Base-by-base conservation (phyloP, 2,888 invertebrate genomes). In the Lobophora halterata region DNA sequence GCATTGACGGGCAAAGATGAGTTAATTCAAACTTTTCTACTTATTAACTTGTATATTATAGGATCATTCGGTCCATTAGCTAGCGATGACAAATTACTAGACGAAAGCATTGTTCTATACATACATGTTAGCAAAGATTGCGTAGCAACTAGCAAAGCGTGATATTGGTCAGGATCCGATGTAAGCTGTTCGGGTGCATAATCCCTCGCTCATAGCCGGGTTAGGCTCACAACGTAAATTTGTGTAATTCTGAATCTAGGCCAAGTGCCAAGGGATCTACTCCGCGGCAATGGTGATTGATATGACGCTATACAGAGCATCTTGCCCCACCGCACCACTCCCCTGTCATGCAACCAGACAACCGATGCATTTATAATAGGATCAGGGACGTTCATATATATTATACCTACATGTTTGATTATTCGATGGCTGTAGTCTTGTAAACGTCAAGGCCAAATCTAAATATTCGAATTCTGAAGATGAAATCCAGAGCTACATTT, bases 171-270 rank as follows among this genome's bases (percentile, higher is more conserved):
- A 61, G 57, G 66, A 76, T 69, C 71, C 71, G 64, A 48, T 69
- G 81, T 83, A 79, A 81, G 82, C 85, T 76, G 68, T 68, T 67
- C 69, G 61, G 60, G 63, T 67, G 68, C 67, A 73, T 85, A 85
- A 87, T 85, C 83, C 81, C 67, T 41, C 55, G 59, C 78, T 77
- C 77, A 72, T 79, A 46, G 72, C 66, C 41, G 49, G 72, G 79
- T 72, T 77, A 79, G 82, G 79, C 82, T 71, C 71, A 73, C 75
- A 72, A 78, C 79, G 82, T 83, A 85, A 87, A 85, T 85, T 86
- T 80, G 81, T 81, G 80, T 87, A 83, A 86, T 85, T 86, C 82
- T 66, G 81, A 71, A 87, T 85, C 76, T 77, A 85, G 86, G 86
- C 82, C 85, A 83, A 85, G 82, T 83, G 82, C 85, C 86, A 85